Evolutionary conservation across 1,140 invertebrate species (phyloP).

Genomic region (Rhopalosiphum maidis): DNA sequence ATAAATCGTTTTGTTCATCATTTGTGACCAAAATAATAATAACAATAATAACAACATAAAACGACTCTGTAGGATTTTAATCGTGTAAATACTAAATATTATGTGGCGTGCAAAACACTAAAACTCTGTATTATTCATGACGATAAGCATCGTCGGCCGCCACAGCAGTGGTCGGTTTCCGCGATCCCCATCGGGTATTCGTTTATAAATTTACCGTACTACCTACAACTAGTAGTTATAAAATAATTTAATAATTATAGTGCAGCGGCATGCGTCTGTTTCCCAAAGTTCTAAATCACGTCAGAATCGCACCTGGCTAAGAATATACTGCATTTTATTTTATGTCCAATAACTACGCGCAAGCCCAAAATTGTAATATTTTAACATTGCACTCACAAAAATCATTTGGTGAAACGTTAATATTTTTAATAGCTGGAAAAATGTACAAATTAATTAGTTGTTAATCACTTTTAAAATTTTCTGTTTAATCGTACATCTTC

Average conservation of each 20-base stretch:
- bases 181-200: neutral
- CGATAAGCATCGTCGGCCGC: neutral
- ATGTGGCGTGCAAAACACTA: neutral
- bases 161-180: neutral
- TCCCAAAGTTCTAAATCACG: neutral
- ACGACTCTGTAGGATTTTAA: neutral
- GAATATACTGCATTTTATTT: no score
- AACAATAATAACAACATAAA: neutral
- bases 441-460: neutral
- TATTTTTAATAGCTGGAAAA: no score
- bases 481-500: neutral
- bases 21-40: neutral
- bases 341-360: no score
- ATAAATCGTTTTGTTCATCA: neutral
- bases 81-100: slow-evolving; percentile 1
- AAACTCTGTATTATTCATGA: slow-evolving; percentile 1
- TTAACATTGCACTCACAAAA: no score
- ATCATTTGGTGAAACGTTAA: no score
- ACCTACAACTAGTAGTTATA: neutral
- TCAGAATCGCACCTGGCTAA: neutral
- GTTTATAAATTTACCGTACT: neutral
- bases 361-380: no score
- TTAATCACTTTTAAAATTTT: neutral
- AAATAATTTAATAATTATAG: neutral
- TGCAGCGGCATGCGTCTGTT: neutral